Percentiles rank a stretch among this genome's conserved stretches.
Conservation (phyloP, 37 sponge, comb jelly and placozoan species). For the Bolinopsis microptera region DNA sequence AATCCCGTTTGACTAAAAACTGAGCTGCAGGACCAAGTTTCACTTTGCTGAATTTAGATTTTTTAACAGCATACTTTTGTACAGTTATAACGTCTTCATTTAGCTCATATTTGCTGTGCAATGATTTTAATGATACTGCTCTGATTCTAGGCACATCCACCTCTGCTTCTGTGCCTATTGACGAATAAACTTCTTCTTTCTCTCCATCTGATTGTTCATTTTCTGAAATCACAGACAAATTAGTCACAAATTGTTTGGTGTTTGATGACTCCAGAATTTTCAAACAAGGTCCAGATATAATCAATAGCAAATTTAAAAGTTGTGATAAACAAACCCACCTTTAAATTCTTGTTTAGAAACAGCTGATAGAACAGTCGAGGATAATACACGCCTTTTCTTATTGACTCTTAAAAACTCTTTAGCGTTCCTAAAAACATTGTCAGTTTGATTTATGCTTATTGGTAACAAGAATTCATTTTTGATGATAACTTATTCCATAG, state of each 20-base stretch:
- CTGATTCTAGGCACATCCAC: background rate
- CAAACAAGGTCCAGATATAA: too few species aligned
- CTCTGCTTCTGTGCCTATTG: background rate
- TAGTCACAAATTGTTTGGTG: too few species aligned
- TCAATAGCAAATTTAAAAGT: too few species aligned
- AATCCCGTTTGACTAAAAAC: conserved; percentile 2
- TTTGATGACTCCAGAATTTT: too few species aligned
- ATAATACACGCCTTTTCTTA: background rate
- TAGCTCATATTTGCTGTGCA: background rate
- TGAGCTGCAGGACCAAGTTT: conserved; percentile 50
- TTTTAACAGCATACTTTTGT: background rate
- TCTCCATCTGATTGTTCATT: too few species aligned
- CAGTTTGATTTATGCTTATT: too few species aligned
- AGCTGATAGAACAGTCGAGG: background rate
- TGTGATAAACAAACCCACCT: too few species aligned
- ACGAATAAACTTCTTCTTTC: background rate
- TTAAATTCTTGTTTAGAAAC: background rate
- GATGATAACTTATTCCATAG: too few species aligned
- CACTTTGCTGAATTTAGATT: conserved; percentile 15
- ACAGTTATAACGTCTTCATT: background rate
- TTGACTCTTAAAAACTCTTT: too few species aligned
- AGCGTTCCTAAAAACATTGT: too few species aligned
- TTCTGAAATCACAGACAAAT: too few species aligned
- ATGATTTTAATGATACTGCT: conserved; percentile 31
- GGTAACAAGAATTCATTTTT: too few species aligned